Evolutionary conservation across 2,113 vertebrate genomes (phyloP).

Genomic region (Ammospiza caudacuta): DNA sequence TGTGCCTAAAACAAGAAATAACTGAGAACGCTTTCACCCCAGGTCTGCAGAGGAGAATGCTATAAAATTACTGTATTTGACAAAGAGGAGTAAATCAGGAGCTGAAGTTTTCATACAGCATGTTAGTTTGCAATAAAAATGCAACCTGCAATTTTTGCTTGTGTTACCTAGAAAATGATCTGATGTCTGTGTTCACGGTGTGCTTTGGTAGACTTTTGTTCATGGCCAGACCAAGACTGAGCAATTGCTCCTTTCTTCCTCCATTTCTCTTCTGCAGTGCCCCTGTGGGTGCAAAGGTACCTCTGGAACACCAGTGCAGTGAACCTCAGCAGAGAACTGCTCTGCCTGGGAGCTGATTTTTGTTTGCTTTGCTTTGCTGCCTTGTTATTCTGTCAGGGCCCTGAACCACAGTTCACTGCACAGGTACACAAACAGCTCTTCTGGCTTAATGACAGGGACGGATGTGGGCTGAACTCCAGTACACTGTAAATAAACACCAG

Average conservation of each 20-base stretch:
- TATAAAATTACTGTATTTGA: background rate
- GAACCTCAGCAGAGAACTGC: background rate
- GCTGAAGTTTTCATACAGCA: background rate
- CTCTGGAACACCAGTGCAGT: background rate
- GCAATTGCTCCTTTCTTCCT: background rate
- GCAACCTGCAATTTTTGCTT: background rate
- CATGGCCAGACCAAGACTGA: background rate
- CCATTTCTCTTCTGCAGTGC: background rate
- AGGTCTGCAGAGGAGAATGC: background rate
- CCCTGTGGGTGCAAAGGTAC: background rate
- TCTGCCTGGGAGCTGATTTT: background rate
- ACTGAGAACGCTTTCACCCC: background rate
- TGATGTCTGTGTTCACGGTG: background rate
- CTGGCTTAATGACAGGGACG: background rate
- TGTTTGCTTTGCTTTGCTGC: background rate
- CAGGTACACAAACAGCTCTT: background rate
- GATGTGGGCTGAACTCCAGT: background rate
- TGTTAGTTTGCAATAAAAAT: background rate
- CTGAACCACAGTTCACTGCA: background rate
- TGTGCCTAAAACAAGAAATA: background rate
- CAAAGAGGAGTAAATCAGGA: background rate
- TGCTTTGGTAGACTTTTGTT: background rate
- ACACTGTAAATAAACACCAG: background rate
- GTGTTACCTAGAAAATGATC: background rate
- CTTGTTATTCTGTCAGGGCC: background rate